Evolutionary conservation across 2,113 vertebrate genomes (phyloP), one percentile per base, ranked within the genome.

Genomic region (Eclectus roratus): DNA sequence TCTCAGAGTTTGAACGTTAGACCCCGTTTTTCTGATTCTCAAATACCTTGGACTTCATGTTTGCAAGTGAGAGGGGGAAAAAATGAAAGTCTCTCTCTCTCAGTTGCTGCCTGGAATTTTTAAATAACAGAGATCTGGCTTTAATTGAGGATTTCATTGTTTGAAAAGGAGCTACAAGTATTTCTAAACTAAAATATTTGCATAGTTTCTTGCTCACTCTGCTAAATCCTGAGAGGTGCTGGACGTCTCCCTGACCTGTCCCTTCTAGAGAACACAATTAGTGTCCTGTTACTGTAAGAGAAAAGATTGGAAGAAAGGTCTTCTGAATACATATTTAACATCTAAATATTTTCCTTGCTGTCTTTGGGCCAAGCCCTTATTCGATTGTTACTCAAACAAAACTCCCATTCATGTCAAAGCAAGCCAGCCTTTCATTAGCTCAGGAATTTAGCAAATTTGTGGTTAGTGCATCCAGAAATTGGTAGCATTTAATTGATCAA

Each of bases 321-420:
- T 95, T 92, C 93, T 92, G 83, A 96, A 96, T 94, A 85, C 94
- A 96, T 96, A 97, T 96, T 96, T 95, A 94, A 94, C 93, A 96
- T 94, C 96, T 91, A 96, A 97, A 97, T 95, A 66, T 96, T 97
- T 97, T 96, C 83, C 88, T 96, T 96, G 73, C 96, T 92, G 93
- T 96, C 96, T 93, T 94, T 94, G 91, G 94, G 94, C 95, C 95
- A 96, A 96, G 95, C 96, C 83, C 89, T 97, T 94, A 72, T 94
- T 96, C 37, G 74, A 94, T 97, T 96, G 92, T 95, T 97, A 46
- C 92, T 96, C 92, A 91, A 96, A 97, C 94, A 97, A 96, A 96
- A 96, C 96, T 96, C 96, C 92, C 94, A 96, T 97, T 97, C 96
- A 96, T 96, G 96, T 96, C 96, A 96, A 93, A 90, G 93, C 94